Evolutionary conservation across 2,888 invertebrate genomes (phyloP).

Genomic region (Argyresthia albistria): DNA sequence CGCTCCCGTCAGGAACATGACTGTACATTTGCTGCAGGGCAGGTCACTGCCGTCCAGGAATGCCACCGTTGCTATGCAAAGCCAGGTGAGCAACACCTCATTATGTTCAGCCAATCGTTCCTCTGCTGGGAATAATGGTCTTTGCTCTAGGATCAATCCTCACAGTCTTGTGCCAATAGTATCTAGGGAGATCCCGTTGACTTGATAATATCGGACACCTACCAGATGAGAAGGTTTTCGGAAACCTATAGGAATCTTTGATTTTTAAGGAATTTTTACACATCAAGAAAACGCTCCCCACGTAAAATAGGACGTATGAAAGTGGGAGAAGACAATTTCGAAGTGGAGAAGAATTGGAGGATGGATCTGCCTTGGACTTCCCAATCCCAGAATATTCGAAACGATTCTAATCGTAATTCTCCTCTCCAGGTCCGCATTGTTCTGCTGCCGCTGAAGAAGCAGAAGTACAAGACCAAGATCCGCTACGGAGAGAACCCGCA

Average conservation of each 20-base stretch:
- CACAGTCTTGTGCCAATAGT: background rate
- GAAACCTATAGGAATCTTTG: too few relatives aligned
- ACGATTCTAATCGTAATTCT: background rate
- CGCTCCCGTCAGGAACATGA: constrained; percentile 92
- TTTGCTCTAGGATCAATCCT: background rate
- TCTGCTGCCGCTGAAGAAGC: constrained; percentile 92
- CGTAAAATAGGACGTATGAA: too few relatives aligned
- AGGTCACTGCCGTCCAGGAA: constrained; percentile 80
- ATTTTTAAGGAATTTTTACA: too few relatives aligned
- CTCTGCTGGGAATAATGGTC: background rate
- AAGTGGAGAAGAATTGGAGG: too few relatives aligned
- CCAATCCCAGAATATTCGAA: too few relatives aligned
- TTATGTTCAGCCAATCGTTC: background rate
- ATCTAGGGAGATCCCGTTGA: too few relatives aligned
- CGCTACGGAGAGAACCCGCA: constrained; percentile 92
- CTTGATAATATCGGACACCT: too few relatives aligned
- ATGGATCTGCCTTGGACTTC: too few relatives aligned
- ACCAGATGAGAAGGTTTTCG: too few relatives aligned
- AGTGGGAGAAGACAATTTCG: too few relatives aligned
- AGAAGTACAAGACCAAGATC: constrained; percentile 95
- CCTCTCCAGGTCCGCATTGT: constrained; percentile 86
- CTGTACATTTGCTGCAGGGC: constrained; percentile 92
- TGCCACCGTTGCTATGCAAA: constrained; percentile 59
- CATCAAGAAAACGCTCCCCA: too few relatives aligned
- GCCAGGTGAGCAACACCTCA: constrained; percentile 30